A percentile compares a stretch with the other conserved stretches of the same genome.
Conservation (phyloP, 2,113 vertebrate species). For the Tachysurus fulvidraco region DNA sequence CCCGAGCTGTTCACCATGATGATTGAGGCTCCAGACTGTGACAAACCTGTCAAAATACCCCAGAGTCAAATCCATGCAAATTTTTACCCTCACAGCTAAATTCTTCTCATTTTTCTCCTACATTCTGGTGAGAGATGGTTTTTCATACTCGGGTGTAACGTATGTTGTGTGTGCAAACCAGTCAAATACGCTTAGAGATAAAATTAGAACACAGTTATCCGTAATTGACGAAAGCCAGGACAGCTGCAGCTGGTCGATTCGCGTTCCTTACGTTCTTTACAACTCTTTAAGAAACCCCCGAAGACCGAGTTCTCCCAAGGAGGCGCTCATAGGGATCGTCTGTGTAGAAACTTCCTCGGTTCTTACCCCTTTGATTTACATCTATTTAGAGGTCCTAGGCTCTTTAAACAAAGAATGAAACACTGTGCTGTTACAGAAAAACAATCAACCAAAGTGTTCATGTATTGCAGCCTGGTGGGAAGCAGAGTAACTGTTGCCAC, state of each 20-base stretch:
- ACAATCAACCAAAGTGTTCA: not conserved
- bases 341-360: not conserved
- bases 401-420: not conserved
- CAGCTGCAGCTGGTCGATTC: not conserved
- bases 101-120: not conserved
- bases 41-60: slow-evolving; percentile 6
- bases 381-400: not conserved
- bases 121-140: not conserved
- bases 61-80: not conserved
- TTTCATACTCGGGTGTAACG: not conserved
- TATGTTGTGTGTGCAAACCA: not conserved
- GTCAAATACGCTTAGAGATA: not conserved
- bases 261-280: not conserved
- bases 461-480: not conserved
- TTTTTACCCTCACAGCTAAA: not conserved
- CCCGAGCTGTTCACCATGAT: not conserved
- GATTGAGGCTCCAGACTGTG: not conserved
- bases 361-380: not conserved
- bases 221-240: not conserved
- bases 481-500: not conserved
- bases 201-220: not conserved
- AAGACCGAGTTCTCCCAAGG: not conserved
- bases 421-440: not conserved
- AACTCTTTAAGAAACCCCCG: not conserved
- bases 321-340: too few species aligned